Base-by-base conservation (phyloP, 1,140 invertebrate species). In the Drosophila repletoides region DNA sequence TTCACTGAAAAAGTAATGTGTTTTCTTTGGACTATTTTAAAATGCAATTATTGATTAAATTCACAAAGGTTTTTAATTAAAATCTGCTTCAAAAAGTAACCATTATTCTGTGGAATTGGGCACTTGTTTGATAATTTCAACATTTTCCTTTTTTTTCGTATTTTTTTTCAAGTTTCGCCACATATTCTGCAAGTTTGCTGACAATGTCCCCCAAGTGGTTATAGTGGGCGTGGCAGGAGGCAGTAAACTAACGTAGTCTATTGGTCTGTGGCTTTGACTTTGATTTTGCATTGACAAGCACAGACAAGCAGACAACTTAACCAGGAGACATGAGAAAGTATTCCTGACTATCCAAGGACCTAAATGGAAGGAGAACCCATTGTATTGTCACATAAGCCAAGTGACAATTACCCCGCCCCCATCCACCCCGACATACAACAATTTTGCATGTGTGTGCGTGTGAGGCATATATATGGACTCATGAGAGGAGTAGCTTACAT, bases 381-480 rank as follows among this genome's bases (percentile, higher is more conserved):
- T 24, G 22, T 38, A 36, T 51, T 59, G 55, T 59, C 55, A 60
- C 70, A 46, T 28, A 49, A 56, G 63, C 51, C 73, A 72, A 76
- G 73, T 72, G 76, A 59, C 76, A 66, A 72, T 80, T 81, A 81
- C 67, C 38, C 59, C 17, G 38, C 41, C 17, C 5, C 36, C 2
- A 1, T n/a, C 5, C n/a, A n/a, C 10, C 22, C 6, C 64, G 38
- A 48, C 51, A 68, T 81, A n/a, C n/a, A n/a, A n/a, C n/a, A n/a
- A n/a, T n/a, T n/a, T 38, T 71, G 61, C 49, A 43, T 58, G 46
- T 29, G 38, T 64, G 52, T 81, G 49, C 24, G 58, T 72, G 45
- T 19, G 24, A 28, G 19, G 69, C 68, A 43, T 61, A 51, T 38
- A 31, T 61, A 43, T 51, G 40, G 38, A 7, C 52, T 55, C 52